Evolutionary conservation across 2,113 vertebrate genomes (phyloP).

Genomic region (Rhea americana): DNA sequence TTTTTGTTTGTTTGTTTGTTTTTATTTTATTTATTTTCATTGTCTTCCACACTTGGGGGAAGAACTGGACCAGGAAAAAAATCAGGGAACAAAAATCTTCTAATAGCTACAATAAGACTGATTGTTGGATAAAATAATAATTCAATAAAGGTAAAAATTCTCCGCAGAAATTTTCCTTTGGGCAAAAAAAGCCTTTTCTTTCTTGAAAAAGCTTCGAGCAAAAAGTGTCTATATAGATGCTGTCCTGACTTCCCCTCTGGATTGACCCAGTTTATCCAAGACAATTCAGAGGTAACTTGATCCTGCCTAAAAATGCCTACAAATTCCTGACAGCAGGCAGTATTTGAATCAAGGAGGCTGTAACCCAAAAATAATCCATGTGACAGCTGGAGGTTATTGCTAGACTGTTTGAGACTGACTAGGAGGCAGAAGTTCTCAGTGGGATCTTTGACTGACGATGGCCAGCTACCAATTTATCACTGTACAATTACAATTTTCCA

Average conservation of each 20-base stretch:
- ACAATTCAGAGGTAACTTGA: not conserved
- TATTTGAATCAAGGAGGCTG: not conserved
- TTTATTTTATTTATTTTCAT: not conserved
- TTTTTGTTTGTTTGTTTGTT: not conserved
- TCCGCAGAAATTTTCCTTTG: not conserved
- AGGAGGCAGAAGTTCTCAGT: not conserved
- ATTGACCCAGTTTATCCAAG: not conserved
- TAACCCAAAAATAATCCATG: not conserved
- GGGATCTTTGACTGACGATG: fast-evolving
- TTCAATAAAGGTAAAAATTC: not conserved
- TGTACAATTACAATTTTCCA: not conserved
- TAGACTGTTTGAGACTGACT: not conserved
- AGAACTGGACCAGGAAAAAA: not conserved
- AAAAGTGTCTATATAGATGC: not conserved
- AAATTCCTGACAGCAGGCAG: not conserved
- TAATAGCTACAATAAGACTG: not conserved
- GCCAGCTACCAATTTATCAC: not conserved
- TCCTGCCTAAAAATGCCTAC: not conserved
- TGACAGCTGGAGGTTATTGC: not conserved
- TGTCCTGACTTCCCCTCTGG: not conserved
- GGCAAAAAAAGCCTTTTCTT: not conserved
- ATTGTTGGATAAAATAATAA: not conserved
- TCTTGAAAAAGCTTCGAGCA: not conserved
- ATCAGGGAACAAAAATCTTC: not conserved
- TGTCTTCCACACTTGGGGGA: not conserved